Evolutionary conservation across 2,888 invertebrate species (phyloP), one percentile per base, ranked within the genome.

Genomic region (Mantis religiosa): DNA sequence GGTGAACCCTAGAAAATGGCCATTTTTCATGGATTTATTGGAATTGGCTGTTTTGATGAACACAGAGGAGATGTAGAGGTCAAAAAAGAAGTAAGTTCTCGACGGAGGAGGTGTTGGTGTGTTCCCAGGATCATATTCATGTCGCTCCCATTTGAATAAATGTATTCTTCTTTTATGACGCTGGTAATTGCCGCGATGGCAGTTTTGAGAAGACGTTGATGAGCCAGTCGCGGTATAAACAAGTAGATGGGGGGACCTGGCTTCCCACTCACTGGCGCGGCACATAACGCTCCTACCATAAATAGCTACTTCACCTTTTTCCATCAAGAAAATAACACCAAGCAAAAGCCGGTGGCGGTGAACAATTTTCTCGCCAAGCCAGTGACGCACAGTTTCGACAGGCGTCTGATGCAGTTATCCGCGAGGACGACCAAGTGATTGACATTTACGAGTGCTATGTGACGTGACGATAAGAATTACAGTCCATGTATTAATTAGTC

Each of bases 161-260:
- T 89, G 86, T 88, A 88, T 89, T 89, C 90, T 88, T 85, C 88
- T 88, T 90, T 90, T 90, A 88, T 88, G 89, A 82, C 84, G 28
- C 82, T 82, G 88, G 90, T 90, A 90, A 90, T 90, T 90, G 89
- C 89, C 89, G 82, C 81, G 89, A 88, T 84, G 89, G 89, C 88
- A 88, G 88, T 87, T 87, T 83, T 28, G 41, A 84, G 87, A n/a
- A 84, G 88, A 89, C 89, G 90, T 87, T 89, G 89, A 89, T 89
- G 89, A 90, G 89, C 82, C 30, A 84, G 84, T 85, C 34, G 71
- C 71, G 84, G 89, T 88, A 89, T 89, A 89, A 88, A 89, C 87
- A 89, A 83, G 84, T 41, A 88, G 84, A 83, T 82, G 28, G 54
- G 28, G 54, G 28, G 81, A 82, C 82, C 85, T 71, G 54, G 15